Base-by-base conservation (phyloP, 2,888 invertebrate genomes). In the Drosophila pseudotakahashii region DNA sequence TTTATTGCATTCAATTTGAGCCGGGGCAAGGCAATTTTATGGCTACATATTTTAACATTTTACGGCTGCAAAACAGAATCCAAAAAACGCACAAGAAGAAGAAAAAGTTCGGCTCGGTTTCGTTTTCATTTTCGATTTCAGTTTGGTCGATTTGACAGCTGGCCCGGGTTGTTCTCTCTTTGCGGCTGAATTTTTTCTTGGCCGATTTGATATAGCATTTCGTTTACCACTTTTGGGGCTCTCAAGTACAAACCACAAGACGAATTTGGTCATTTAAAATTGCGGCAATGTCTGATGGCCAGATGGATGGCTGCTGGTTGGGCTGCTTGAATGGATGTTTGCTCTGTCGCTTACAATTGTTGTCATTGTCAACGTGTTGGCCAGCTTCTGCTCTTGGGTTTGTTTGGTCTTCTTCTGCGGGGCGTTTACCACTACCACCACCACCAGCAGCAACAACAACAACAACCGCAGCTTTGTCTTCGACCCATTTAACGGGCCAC, bases 261-360 rank as follows among this genome's bases (percentile, higher is more conserved):
- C 88, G 78, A 79, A 80, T 88, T 85, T 88, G 88, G 86, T 81
- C 86, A 89, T 84, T 89, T 87, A 76, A 87, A 86, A 88, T 80
- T 87, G 80, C 73, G 82, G 76, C 88, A 62, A 61, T 55, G 73
- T 71, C 63, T 55, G 62, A 41, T 77, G 78, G 62, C 50, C 61
- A 73, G 62, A 72, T 74, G 68, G 69, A 48, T 59, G 47, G 30
- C 14, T 47, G 47, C 32, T 47, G 47, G 57, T 16, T 19, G 16
- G 55, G 30, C 58, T 7, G 73, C 66, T 26, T 55, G 69, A 19
- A 62, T 74, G 68, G 66, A 48, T 77, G 69, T 68, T 78, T 71
- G 71, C 70, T 70, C 70, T 73, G 81, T 62, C 67, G 85, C 76
- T 80, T 88, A 85, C 89, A 87, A 85, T 83, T 85, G 84, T 78